phyloP scores from a whole-genome alignment of 2,888 invertebrate species.

The Acronicta leporina region DNA sequence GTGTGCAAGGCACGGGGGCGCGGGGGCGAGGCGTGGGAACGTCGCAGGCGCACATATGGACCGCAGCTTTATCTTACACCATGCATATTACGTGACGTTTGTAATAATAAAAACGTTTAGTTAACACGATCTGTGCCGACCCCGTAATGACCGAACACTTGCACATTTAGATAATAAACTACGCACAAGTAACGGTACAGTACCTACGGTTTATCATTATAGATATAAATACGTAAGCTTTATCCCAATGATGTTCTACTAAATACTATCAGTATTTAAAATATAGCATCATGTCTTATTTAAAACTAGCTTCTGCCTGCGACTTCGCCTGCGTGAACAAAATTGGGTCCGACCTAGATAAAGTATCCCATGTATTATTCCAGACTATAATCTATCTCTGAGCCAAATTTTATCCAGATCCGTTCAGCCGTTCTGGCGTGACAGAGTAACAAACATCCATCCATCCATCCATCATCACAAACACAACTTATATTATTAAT shows the following conservation, averaged over 20 bases:
- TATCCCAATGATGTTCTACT: constrained; percentile 15
- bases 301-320: too few relatives aligned
- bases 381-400: too few relatives aligned
- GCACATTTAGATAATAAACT: constrained; percentile 75
- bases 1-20: constrained; percentile 66
- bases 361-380: too few relatives aligned
- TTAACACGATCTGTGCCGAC: constrained; percentile 76
- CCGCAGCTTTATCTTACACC: constrained; percentile 84
- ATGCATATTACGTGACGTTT: constrained; percentile 77
- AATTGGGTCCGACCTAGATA: too few relatives aligned
- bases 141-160: constrained; percentile 70
- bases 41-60: constrained; percentile 81
- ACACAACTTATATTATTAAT: too few relatives aligned
- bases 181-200: not conserved
- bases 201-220: constrained; percentile 9
- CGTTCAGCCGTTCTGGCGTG: too few relatives aligned
- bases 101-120: constrained; percentile 83
- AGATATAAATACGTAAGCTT: not conserved
- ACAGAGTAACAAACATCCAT: too few relatives aligned
- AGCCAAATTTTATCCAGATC: too few relatives aligned
- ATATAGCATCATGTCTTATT: too few relatives aligned
- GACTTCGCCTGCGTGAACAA: too few relatives aligned
- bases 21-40: constrained; percentile 78
- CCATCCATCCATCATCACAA: too few relatives aligned
- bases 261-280: constrained; percentile 14